Evolutionary conservation across 1,140 invertebrate genomes (phyloP).

Genomic region (Tetraneura akinire): DNA sequence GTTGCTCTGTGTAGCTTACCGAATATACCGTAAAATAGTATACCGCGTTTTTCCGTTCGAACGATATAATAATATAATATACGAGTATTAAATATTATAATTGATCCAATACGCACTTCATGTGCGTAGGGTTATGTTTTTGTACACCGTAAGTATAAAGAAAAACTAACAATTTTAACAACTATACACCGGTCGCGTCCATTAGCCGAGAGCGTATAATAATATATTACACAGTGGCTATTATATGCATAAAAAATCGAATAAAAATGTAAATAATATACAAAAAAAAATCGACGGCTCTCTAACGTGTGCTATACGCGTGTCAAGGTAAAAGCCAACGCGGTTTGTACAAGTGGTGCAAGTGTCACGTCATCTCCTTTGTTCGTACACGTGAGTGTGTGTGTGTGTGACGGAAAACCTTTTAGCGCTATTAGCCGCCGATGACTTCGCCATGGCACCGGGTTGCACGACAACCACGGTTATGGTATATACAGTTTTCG

Average conservation of each 20-base stretch:
- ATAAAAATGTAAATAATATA: neutral
- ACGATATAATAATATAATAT: too few species aligned
- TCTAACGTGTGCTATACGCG: slow-evolving; percentile 22
- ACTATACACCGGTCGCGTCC: neutral
- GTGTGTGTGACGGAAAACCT: slow-evolving; percentile 1
- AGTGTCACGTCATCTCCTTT: slow-evolving; percentile 35
- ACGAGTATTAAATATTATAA: too few species aligned
- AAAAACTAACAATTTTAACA: neutral
- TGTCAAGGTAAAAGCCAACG: slow-evolving; percentile 42
- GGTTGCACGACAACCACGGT: slow-evolving; percentile 16
- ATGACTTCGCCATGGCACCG: slow-evolving; percentile 7
- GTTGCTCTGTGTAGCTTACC: too few species aligned
- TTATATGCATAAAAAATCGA: too few species aligned
- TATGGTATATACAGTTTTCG: neutral
- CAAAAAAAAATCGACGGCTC: neutral
- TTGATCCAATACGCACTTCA: too few species aligned
- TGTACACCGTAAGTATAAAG: neutral
- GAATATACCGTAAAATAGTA: too few species aligned
- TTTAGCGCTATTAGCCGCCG: slow-evolving; percentile 46
- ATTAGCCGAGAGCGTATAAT: neutral
- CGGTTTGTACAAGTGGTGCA: slow-evolving; percentile 40
- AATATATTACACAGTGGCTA: neutral
- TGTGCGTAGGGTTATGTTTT: neutral
- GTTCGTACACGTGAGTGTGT: neutral
- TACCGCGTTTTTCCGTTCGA: too few species aligned